Evolutionary conservation across 2,113 vertebrate genomes (phyloP).

Genomic region (Vicugna pacos): DNA sequence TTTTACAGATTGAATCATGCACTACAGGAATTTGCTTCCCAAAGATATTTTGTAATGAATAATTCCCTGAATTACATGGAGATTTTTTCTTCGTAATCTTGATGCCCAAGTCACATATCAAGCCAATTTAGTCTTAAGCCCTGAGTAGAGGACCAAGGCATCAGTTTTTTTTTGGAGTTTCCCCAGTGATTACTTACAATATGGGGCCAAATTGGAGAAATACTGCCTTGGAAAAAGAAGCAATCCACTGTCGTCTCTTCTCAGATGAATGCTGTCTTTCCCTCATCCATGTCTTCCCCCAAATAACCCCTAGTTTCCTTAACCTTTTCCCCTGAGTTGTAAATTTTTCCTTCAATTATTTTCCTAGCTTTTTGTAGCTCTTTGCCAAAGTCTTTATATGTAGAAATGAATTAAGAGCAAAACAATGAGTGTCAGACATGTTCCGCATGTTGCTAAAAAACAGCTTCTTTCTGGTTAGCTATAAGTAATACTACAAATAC

Average conservation of each 20-base stretch:
- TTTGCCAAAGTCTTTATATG: neutral
- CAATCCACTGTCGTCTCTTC: neutral
- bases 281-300: neutral
- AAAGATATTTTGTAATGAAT: neutral
- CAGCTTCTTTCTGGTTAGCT: neutral
- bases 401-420: conserved; percentile 32
- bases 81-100: neutral
- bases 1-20: neutral
- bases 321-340: neutral
- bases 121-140: neutral
- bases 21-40: neutral
- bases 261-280: neutral
- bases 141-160: neutral
- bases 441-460: neutral
- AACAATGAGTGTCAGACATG: neutral
- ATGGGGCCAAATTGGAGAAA: neutral
- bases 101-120: neutral
- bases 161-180: neutral
- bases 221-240: neutral
- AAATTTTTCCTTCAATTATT: conserved; percentile 37
- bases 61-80: neutral
- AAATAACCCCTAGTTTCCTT: neutral
- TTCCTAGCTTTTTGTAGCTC: neutral
- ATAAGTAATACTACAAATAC: neutral
- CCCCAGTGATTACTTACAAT: neutral